Conservation (phyloP, 1,140 invertebrate genomes). For the Bombus vancouverensis region DNA sequence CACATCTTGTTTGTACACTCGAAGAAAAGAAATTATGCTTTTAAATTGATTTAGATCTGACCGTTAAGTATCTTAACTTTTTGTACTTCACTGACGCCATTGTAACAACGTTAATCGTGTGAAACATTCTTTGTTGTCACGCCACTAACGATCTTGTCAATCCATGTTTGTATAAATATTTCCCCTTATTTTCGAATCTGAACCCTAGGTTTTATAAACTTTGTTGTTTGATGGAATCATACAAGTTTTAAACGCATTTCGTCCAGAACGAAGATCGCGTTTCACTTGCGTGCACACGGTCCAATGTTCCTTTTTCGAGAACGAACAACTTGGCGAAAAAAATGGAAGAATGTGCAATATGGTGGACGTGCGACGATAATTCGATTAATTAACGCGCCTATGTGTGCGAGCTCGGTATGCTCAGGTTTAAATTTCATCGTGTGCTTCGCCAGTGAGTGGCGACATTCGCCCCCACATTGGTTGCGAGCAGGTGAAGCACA, state of each 20-base stretch:
- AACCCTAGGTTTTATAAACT: too few relatives aligned
- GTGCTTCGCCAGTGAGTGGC: not conserved
- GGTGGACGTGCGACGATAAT: not conserved
- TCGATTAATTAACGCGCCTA: constrained; percentile 18
- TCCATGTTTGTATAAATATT: too few relatives aligned
- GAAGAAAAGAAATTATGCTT: not conserved
- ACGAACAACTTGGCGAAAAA: too few relatives aligned
- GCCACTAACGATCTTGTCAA: too few relatives aligned
- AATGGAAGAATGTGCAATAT: not conserved
- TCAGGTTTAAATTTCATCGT: constrained; percentile 24
- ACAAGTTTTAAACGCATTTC: too few relatives aligned
- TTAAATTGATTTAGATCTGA: not conserved
- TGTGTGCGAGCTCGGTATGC: constrained; percentile 15
- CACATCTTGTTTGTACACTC: fast-evolving
- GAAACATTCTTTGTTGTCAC: not conserved
- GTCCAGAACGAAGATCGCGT: too few relatives aligned
- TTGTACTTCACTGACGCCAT: too few relatives aligned
- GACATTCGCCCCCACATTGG: not conserved
- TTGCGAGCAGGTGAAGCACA: constrained; percentile 50
- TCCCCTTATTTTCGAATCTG: not conserved
- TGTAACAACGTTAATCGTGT: too few relatives aligned
- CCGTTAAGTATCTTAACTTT: too few relatives aligned
- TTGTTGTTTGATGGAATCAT: too few relatives aligned
- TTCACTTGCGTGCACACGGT: not conserved
- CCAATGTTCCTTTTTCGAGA: not conserved